phyloP scores from a whole-genome alignment of 2,888 invertebrate species.

The Heliconius ethilla region DNA sequence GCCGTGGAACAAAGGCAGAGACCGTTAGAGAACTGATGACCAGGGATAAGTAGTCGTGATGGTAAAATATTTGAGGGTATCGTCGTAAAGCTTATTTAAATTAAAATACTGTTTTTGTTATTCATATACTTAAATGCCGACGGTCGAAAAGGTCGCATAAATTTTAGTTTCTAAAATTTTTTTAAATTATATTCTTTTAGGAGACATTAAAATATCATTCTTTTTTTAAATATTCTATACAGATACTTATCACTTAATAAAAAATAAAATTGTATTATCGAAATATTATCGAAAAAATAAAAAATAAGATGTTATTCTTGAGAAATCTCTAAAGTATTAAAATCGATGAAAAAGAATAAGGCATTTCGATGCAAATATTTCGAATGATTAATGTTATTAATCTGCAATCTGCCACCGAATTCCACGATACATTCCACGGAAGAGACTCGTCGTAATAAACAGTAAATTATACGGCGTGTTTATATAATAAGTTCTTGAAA shows the following conservation, averaged over 20 bases:
- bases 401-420: conserved; percentile 79
- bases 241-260: conserved; percentile 37
- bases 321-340: conserved; percentile 61
- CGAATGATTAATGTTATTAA: conserved; percentile 70
- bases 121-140: conserved; percentile 5
- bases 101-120: conserved; percentile 15
- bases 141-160: not conserved
- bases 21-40: conserved; percentile 49
- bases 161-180: conserved; percentile 16
- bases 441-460: conserved; percentile 61
- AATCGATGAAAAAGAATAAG: conserved; percentile 63
- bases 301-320: conserved; percentile 50
- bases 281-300: conserved; percentile 39
- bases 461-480: conserved; percentile 61
- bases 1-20: conserved; percentile 53
- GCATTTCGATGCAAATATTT: conserved; percentile 66
- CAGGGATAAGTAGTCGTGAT: conserved; percentile 40
- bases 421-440: conserved; percentile 58
- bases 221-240: conserved; percentile 30
- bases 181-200: conserved; percentile 19
- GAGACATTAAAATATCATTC: conserved; percentile 9
- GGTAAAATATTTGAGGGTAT: conserved; percentile 8
- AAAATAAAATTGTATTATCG: conserved; percentile 36
- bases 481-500: conserved; percentile 20
- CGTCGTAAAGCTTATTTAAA: not conserved